These are phyloP conservation scores for Pelusios castaneus DNA, from an alignment of 2,113 vertebrate genomes.

Conservation along the genomic window DNA sequence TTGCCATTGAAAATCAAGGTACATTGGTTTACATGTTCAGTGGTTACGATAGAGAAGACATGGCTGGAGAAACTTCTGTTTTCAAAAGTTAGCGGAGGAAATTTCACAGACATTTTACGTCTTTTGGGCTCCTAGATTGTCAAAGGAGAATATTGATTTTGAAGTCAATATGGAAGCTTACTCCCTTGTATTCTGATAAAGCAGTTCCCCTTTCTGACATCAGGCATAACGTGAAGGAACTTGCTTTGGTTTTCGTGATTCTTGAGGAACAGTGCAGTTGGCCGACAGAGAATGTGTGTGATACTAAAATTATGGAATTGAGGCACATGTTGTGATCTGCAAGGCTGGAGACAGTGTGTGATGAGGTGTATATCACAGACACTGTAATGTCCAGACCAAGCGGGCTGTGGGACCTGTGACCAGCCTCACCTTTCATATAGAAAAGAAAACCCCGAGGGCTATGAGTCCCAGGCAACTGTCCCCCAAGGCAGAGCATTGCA, in stretches of 20 bases:
- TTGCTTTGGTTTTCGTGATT: not conserved
- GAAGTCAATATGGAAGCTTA: not conserved
- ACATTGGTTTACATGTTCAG: not conserved
- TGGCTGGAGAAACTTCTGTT: not conserved
- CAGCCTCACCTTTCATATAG: fast-evolving
- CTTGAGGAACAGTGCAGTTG: not conserved
- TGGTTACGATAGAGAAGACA: too few relatives aligned
- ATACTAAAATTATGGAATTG: not conserved
- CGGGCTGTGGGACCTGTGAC: fast-evolving
- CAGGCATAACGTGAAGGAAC: not conserved
- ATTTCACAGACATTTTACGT: not conserved
- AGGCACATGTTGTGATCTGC: not conserved
- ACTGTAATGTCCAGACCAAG: too few relatives aligned
- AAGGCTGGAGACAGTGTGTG: not conserved
- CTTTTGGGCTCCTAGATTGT: not conserved
- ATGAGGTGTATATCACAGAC: too few relatives aligned
- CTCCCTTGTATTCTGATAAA: not conserved
- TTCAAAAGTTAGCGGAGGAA: not conserved
- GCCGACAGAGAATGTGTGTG: too few relatives aligned
- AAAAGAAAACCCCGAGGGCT: too few relatives aligned
- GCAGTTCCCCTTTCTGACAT: too few relatives aligned
- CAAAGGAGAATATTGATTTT: not conserved
- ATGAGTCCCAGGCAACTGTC: fast-evolving
- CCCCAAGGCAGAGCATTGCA: fast-evolving
- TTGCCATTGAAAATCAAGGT: not conserved